Evolutionary conservation across 2,113 vertebrate species (phyloP).

Genomic region (Physeter macrocephalus): DNA sequence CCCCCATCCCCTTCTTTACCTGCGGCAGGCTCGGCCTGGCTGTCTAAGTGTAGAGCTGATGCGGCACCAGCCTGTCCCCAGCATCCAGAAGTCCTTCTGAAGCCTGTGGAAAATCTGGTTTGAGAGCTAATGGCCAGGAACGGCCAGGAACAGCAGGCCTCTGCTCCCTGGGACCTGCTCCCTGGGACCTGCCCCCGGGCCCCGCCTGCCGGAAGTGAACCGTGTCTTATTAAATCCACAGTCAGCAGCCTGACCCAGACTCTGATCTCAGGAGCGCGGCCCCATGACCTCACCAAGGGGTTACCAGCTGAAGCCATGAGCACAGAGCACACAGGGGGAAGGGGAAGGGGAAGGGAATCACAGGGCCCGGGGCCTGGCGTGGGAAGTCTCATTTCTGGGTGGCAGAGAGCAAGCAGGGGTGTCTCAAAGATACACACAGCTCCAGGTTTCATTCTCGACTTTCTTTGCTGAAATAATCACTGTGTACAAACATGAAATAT

Average conservation of each 20-base stretch:
- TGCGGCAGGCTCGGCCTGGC: background rate
- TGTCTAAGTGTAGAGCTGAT: too few relatives aligned
- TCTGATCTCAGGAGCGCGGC: background rate
- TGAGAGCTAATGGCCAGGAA: background rate
- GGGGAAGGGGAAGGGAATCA: rapidly evolving
- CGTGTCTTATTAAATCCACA: background rate
- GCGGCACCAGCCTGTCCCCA: background rate
- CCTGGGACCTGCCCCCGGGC: background rate
- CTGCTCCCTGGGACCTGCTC: background rate
- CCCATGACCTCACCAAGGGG: background rate
- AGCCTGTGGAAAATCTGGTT: background rate
- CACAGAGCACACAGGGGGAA: rapidly evolving
- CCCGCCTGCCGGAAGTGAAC: rapidly evolving
- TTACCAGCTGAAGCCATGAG: background rate
- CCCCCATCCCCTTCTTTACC: too few relatives aligned
- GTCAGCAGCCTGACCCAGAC: rapidly evolving
- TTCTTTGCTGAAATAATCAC: background rate
- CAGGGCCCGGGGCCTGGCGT: background rate
- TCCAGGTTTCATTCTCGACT: background rate
- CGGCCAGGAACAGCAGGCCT: too few relatives aligned
- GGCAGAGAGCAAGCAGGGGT: background rate
- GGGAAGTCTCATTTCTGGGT: too few relatives aligned
- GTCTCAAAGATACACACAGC: background rate
- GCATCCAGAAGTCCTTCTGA: background rate
- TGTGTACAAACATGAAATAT: background rate